A percentile compares a stretch with the other conserved stretches of the same genome.
These are phyloP conservation scores for Falco punctatus DNA, from an alignment of 2,113 vertebrate species.

Conservation along the genomic window DNA sequence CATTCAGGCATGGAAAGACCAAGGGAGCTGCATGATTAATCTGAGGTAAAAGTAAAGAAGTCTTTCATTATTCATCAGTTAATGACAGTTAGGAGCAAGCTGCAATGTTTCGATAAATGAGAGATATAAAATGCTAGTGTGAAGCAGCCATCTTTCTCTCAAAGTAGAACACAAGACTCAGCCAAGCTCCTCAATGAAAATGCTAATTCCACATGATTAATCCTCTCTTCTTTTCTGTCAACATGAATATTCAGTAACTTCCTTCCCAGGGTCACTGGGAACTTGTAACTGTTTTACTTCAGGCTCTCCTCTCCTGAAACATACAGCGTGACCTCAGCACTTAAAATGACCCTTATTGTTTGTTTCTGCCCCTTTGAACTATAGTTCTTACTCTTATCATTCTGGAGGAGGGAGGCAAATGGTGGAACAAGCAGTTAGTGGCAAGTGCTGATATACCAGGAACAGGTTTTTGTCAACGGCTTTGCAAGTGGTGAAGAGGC, in stretches of 20 bases:
- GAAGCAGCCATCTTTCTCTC: constrained; percentile 53
- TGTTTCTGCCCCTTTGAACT: not conserved
- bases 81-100: constrained; percentile 71
- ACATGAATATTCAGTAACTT: constrained; percentile 82
- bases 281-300: constrained; percentile 63
- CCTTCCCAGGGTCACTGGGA: constrained; percentile 70
- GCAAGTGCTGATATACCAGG: not conserved
- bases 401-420: not conserved
- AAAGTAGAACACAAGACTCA: constrained; percentile 63
- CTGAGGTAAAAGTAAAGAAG: constrained; percentile 63
- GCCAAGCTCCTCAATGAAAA: constrained; percentile 77
- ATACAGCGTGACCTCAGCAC: constrained; percentile 33
- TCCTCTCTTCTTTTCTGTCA: constrained; percentile 79
- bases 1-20: constrained; percentile 49
- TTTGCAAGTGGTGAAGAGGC: not conserved
- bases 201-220: constrained; percentile 81
- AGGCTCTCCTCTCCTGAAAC: not conserved
- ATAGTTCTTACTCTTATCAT: not conserved
- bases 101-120: constrained; percentile 72
- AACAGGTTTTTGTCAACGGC: not conserved
- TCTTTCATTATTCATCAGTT: constrained; percentile 68
- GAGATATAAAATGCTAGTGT: constrained; percentile 41
- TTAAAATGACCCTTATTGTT: constrained; percentile 12
- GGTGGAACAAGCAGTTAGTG: not conserved
- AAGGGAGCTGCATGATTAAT: constrained; percentile 68